Evolutionary conservation across 2,797 vertebrate species (phyloP).

Genomic region (Dryobates pubescens): DNA sequence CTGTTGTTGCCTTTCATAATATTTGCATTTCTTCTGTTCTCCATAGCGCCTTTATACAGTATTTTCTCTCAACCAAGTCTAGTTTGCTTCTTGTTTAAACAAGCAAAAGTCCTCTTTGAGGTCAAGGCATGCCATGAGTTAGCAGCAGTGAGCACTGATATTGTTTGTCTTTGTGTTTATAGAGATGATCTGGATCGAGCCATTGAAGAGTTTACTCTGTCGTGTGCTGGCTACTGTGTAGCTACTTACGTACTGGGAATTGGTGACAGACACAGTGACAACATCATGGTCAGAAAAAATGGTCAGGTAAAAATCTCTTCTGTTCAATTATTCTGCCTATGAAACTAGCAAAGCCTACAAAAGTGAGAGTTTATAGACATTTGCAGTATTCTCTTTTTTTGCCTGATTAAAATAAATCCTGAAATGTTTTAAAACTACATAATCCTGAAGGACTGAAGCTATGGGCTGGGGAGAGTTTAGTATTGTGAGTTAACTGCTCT

Average conservation of each 20-base stretch:
- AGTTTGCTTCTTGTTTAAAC: background rate
- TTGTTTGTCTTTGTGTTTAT: background rate
- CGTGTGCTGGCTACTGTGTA: slow-evolving; percentile 99
- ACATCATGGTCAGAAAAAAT: slow-evolving; percentile 98
- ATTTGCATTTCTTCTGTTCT: background rate
- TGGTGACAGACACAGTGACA: slow-evolving; percentile 98
- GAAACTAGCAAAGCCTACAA: background rate
- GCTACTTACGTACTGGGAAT: slow-evolving; percentile 99
- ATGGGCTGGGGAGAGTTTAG: background rate
- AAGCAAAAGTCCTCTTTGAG: background rate
- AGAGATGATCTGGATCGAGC: slow-evolving; percentile 96
- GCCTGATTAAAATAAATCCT: background rate
- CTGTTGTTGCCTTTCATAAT: background rate
- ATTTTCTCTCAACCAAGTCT: background rate
- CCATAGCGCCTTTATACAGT: background rate
- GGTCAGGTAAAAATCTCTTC: slow-evolving; percentile 86
- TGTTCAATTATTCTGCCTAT: no score
- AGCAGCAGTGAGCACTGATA: background rate
- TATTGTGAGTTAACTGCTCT: background rate
- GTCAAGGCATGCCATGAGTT: background rate
- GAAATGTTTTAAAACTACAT: background rate
- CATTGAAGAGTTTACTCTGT: slow-evolving; percentile 97
- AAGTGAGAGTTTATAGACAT: background rate
- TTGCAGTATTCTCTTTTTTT: background rate
- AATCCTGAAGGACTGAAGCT: background rate